Conservation (phyloP, 2,888 invertebrate genomes). For the Clunio marinus region DNA sequence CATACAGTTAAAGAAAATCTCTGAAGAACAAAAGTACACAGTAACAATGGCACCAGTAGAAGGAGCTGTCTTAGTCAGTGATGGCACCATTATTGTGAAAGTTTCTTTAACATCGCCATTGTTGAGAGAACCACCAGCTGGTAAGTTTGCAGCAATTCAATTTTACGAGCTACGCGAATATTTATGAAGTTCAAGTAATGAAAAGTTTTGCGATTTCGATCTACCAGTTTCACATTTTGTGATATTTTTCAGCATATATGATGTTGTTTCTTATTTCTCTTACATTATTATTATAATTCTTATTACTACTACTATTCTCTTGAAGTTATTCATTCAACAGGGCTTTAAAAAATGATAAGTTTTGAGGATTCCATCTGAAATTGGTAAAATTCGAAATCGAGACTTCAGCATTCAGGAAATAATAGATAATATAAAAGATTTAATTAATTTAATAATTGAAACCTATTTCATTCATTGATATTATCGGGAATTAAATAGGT, state of each 20-base stretch:
- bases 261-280: background rate
- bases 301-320: background rate
- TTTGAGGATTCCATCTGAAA: slow-evolving; percentile 44
- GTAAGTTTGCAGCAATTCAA: background rate
- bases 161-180: background rate
- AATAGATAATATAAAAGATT: no score
- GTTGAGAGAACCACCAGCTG: slow-evolving; percentile 80
- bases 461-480: slow-evolving; percentile 32
- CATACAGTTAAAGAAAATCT: slow-evolving; percentile 67
- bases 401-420: slow-evolving; percentile 39
- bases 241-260: slow-evolving; percentile 7
- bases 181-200: slow-evolving; percentile 24
- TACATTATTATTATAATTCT: slow-evolving; percentile 1
- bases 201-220: slow-evolving; percentile 43
- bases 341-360: background rate
- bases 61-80: slow-evolving; percentile 78
- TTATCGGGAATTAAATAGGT: slow-evolving; percentile 31
- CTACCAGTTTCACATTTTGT: slow-evolving; percentile 42
- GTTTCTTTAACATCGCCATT: slow-evolving; percentile 90
- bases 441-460: no score
- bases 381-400: slow-evolving; percentile 52
- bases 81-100: slow-evolving; percentile 72
- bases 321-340: slow-evolving; percentile 22
- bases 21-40: slow-evolving; percentile 72
- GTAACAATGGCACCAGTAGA: slow-evolving; percentile 80